Base-by-base conservation (phyloP, 2,888 invertebrate species). In the Sphaerophoria rueppellii region DNA sequence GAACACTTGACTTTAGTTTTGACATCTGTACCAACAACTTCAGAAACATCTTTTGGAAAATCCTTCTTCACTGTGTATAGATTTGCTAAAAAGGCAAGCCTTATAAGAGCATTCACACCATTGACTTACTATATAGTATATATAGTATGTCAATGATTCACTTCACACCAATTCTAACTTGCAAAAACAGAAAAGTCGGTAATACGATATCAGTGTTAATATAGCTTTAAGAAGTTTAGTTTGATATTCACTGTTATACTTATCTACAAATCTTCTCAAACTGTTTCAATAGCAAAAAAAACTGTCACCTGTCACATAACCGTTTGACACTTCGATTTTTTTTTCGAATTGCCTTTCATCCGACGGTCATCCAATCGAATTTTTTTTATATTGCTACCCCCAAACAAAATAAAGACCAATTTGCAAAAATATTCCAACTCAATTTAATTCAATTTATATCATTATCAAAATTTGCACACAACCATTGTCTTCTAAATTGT, bases 361-460 rank as follows among this genome's bases (percentile, higher is more conserved):
- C 24, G 40, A 40, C 65, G 61, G 40, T 24, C 65, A 65, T 58
- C 58, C 57, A 43, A 60, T 71, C 32, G 54, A 72, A 58, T 78
- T 9, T 70, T 73, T 58, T 14, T 24, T 24, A n/a, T 24, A 24
- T 24, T 75, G 80, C 67, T 61, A 77, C 70, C 75, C 48, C 75
- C 75, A 37, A 83, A 61, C 71, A 57, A 79, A 80, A 72, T 79
- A 76, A 80, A 83, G 70, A 24, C 24, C 24, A 24, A n/a, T 14
- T 50, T 75, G 75, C 55, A 40, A 58, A 67, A 61, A 63, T 76
- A 75, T 69, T 61, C 67, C 54, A 55, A 76, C 57, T 80, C 80
- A 80, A 76, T 83, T 83, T 37, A 69, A 80, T 72, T 80, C 52
- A 80, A 75, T 80, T 72, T 75, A 80, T 76, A 80, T 75, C 52